phyloP scores from a whole-genome alignment of 2,113 vertebrate species.

The Suricata suricatta region DNA sequence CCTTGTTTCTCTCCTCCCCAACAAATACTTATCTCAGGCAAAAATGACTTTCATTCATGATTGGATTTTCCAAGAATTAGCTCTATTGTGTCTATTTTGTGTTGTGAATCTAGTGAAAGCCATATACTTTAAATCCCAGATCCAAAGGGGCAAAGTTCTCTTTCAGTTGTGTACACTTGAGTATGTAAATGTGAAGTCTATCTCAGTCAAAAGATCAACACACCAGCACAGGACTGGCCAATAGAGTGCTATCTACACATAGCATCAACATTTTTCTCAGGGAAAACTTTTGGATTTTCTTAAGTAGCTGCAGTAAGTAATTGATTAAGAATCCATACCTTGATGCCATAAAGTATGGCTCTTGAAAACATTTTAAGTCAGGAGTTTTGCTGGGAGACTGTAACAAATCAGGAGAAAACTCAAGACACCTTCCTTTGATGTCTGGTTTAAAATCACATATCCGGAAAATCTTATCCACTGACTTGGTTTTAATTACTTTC shows the following conservation, averaged over 20 bases:
- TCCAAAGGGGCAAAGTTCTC: neutral
- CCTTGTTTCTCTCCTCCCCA: neutral
- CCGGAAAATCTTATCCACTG: neutral
- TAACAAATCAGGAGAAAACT: neutral
- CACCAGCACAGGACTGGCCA: neutral
- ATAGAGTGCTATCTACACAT: neutral
- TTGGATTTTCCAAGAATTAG: neutral
- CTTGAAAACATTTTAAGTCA: constrained; percentile 39
- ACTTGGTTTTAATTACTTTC: neutral
- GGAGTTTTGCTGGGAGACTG: neutral
- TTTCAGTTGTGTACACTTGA: neutral
- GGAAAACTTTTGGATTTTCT: constrained; percentile 24
- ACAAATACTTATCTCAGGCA: neutral
- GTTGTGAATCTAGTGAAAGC: neutral
- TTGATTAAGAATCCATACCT: neutral
- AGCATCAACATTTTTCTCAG: constrained; percentile 21
- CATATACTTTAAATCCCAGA: neutral
- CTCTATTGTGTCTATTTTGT: neutral
- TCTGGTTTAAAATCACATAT: neutral
- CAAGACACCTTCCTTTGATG: neutral
- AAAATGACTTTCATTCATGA: constrained; percentile 10
- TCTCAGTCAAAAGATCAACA: constrained; percentile 27
- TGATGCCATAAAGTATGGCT: neutral
- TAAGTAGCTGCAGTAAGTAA: neutral
- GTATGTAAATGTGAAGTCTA: constrained; percentile 24